Percentiles rank a stretch among this genome's conserved stretches.
These are phyloP conservation scores for Microctonus hyperodae DNA, from an alignment of 2,888 invertebrate genomes.

Conservation along the genomic window DNA sequence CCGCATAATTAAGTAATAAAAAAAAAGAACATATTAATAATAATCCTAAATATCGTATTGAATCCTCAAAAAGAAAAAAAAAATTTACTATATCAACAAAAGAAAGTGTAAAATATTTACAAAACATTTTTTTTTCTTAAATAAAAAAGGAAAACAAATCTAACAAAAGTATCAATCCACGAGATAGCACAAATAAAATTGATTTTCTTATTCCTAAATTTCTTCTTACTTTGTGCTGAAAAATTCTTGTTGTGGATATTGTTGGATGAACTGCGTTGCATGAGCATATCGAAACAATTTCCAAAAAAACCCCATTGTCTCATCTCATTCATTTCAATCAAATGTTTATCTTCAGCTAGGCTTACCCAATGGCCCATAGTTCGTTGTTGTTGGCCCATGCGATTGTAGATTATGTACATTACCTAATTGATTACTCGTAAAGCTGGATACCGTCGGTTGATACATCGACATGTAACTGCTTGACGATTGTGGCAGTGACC, in stretches of 20 bases:
- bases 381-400: constrained; percentile 54
- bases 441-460: constrained; percentile 52
- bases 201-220: no score
- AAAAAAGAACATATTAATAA: not conserved
- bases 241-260: not conserved
- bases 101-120: constrained; percentile 1
- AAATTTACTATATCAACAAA: not conserved
- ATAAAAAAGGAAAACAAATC: constrained; percentile 1
- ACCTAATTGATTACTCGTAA: constrained; percentile 53
- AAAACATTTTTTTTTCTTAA: not conserved
- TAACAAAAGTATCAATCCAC: not conserved
- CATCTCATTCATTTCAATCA: not conserved
- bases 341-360: constrained; percentile 55
- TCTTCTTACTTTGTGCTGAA: constrained; percentile 22
- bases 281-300: not conserved
- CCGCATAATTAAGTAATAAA: not conserved
- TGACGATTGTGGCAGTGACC: constrained; percentile 52
- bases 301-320: not conserved
- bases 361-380: constrained; percentile 53
- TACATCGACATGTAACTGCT: constrained; percentile 56
- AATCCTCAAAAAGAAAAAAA: not conserved
- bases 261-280: constrained; percentile 1
- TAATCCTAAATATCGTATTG: not conserved
- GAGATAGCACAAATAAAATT: not conserved
- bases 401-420: constrained; percentile 54